Conservation (phyloP, 2,113 vertebrate species). For the Aptenodytes forsteri region DNA sequence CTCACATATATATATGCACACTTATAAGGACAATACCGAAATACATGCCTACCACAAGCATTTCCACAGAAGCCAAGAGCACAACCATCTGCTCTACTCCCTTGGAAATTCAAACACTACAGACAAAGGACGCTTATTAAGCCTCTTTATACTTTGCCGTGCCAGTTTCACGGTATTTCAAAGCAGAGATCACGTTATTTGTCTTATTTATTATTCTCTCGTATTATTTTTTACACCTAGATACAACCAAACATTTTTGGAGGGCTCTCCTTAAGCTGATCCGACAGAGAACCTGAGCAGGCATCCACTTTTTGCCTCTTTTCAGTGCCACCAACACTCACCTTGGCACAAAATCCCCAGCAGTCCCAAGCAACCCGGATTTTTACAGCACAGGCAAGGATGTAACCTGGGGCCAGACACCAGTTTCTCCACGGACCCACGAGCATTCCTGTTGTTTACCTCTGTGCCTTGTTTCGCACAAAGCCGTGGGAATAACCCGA, state of each 20-base stretch:
- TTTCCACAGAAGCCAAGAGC: not conserved
- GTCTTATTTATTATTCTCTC: not conserved
- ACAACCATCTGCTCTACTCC: not conserved
- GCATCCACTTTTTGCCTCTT: not conserved
- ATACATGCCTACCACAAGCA: not conserved
- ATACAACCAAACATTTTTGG: not conserved
- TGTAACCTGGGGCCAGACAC: too few relatives aligned
- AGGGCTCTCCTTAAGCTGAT: not conserved
- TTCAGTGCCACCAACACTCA: rapidly evolving
- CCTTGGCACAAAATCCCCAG: not conserved
- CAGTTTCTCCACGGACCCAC: not conserved
- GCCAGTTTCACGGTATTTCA: not conserved
- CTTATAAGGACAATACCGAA: not conserved
- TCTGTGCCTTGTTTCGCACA: rapidly evolving
- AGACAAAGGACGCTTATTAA: not conserved
- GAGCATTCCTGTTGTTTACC: not conserved
- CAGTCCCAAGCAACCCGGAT: not conserved
- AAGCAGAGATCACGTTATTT: not conserved
- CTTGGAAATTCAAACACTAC: not conserved
- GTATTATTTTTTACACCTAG: rapidly evolving
- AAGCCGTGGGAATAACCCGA: not conserved
- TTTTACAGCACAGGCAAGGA: not conserved
- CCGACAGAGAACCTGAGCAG: not conserved
- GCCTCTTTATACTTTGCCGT: not conserved
- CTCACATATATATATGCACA: rapidly evolving